Evolutionary conservation across 2,888 invertebrate species (phyloP).

Genomic region (Erebia ligea): DNA sequence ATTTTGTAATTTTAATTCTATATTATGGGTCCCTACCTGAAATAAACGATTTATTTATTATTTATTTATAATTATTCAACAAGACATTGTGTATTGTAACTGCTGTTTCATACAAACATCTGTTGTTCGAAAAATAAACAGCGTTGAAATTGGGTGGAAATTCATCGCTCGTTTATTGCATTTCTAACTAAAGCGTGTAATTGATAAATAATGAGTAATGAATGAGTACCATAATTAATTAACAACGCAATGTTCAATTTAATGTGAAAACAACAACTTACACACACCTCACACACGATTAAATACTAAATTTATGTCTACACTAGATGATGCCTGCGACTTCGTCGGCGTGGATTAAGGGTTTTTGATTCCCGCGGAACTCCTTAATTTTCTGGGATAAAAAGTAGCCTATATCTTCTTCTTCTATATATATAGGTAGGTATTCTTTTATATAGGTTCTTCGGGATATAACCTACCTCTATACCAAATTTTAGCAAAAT

Average conservation of each 20-base stretch:
- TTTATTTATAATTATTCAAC: not conserved
- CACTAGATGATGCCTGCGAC: not conserved
- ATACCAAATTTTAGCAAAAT: too few species aligned
- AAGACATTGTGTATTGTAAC: not conserved
- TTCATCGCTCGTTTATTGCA: conserved; percentile 29
- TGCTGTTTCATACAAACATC: not conserved
- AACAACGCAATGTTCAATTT: conserved; percentile 19
- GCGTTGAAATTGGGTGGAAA: conserved; percentile 24
- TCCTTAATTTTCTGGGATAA: too few species aligned
- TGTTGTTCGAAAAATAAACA: conserved; percentile 25
- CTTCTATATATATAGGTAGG: too few species aligned
- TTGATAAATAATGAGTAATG: conserved; percentile 31
- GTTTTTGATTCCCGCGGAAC: too few species aligned
- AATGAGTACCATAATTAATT: conserved; percentile 23
- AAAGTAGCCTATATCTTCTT: too few species aligned
- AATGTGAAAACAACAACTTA: conserved; percentile 7
- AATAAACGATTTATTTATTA: too few species aligned
- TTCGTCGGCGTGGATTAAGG: too few species aligned
- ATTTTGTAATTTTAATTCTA: too few species aligned
- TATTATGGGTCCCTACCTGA: too few species aligned
- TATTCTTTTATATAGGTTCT: too few species aligned
- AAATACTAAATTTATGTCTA: not conserved
- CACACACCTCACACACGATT: not conserved
- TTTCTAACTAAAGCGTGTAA: conserved; percentile 32
- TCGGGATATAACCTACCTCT: too few species aligned